phyloP scores from a whole-genome alignment of 2,797 vertebrate species.

The Cuculus canorus region DNA sequence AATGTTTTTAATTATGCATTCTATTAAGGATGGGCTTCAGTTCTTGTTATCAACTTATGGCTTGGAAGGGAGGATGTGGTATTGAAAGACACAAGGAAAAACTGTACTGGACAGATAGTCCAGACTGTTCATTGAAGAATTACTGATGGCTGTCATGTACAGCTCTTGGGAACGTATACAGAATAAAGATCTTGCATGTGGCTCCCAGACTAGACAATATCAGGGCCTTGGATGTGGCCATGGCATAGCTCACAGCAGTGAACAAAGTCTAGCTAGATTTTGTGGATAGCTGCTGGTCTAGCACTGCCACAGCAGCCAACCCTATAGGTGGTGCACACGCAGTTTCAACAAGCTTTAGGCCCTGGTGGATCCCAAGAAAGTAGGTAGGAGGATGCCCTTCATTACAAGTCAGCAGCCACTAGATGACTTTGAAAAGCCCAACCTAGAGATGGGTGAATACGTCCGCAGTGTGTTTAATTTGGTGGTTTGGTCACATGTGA shows the following conservation, averaged over 20 bases:
- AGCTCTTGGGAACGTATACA: not conserved
- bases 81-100: not conserved
- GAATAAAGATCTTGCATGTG: not conserved
- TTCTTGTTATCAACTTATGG: not conserved
- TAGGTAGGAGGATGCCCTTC: not conserved
- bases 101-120: not conserved
- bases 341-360: not conserved
- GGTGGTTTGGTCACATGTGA: not conserved
- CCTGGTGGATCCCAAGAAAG: not conserved
- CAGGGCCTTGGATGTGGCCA: not conserved
- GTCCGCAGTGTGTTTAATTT: not conserved
- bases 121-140: not conserved
- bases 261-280: not conserved
- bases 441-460: not conserved
- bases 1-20: not conserved
- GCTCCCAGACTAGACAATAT: not conserved
- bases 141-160: not conserved
- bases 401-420: not conserved
- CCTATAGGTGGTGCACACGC: not conserved
- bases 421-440: not conserved
- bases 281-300: not conserved
- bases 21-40: not conserved
- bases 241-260: accelerated
- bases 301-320: not conserved
- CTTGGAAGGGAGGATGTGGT: not conserved